Evolutionary conservation across 1,140 invertebrate genomes (phyloP).

Genomic region (Triops longicaudatus): DNA sequence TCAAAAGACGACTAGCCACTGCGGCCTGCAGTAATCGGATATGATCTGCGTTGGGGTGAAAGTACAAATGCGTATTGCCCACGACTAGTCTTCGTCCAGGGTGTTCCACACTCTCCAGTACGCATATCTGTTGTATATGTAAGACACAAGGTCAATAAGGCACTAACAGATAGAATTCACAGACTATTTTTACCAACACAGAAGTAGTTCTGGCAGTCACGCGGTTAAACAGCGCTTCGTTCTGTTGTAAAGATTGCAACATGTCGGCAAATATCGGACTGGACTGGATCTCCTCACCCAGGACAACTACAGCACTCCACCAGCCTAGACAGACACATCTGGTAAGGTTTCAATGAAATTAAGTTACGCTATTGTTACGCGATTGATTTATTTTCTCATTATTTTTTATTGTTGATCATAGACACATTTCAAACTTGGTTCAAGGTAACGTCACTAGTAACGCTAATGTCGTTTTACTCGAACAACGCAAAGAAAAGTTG

Average conservation of each 20-base stretch:
- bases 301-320: conserved; percentile 42
- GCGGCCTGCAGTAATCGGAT: conserved; percentile 61
- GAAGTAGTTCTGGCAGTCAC: conserved; percentile 49
- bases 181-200: conserved; percentile 38
- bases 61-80: conserved; percentile 87
- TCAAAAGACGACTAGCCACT: conserved; percentile 38
- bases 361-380: no score
- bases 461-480: no score
- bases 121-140: conserved; percentile 42
- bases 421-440: no score
- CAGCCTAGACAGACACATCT: no score
- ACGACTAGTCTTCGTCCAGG: conserved; percentile 55
- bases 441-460: no score
- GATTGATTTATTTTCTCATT: no score
- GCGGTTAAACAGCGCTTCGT: conserved; percentile 43
- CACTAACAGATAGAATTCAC: no score
- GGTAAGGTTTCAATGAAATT: no score
- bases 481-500: no score
- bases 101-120: conserved; percentile 53
- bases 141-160: no score
- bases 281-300: conserved; percentile 48
- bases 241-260: conserved; percentile 51
- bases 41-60: conserved; percentile 77
- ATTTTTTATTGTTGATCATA: no score
- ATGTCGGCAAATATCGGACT: conserved; percentile 48